Evolutionary conservation across 2,113 vertebrate species (phyloP).

Genomic region (Paramormyrops kingsleyae): DNA sequence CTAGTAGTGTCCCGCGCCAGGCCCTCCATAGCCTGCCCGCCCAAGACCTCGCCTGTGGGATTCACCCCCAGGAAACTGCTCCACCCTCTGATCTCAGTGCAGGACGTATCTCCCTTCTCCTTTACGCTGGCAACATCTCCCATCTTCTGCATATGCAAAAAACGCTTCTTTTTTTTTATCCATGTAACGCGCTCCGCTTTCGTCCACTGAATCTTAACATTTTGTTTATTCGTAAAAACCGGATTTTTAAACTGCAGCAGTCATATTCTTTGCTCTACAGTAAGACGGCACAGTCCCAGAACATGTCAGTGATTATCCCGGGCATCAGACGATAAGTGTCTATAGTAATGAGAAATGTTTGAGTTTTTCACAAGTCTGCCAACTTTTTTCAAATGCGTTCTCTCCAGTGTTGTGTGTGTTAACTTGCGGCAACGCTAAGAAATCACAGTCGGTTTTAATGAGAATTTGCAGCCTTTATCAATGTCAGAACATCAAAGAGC

Average conservation of each 20-base stretch:
- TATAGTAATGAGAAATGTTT: background rate
- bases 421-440: background rate
- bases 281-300: background rate
- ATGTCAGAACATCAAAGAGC: constrained; percentile 2
- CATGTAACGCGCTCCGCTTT: background rate
- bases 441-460: background rate
- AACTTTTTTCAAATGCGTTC: background rate
- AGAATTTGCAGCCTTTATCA: background rate
- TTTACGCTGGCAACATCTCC: background rate
- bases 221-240: background rate
- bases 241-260: background rate
- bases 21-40: background rate
- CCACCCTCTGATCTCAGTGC: background rate
- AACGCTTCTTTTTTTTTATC: background rate
- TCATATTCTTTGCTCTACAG: background rate
- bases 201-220: background rate
- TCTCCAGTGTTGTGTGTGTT: background rate
- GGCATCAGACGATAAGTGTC: background rate
- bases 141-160: background rate
- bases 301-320: background rate
- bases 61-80: background rate
- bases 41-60: background rate
- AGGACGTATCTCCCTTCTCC: background rate
- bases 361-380: background rate
- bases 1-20: background rate